Evolutionary conservation across 1,140 invertebrate species (phyloP), one percentile per base, ranked within the genome.

Genomic region (Frieseomelitta varia): DNA sequence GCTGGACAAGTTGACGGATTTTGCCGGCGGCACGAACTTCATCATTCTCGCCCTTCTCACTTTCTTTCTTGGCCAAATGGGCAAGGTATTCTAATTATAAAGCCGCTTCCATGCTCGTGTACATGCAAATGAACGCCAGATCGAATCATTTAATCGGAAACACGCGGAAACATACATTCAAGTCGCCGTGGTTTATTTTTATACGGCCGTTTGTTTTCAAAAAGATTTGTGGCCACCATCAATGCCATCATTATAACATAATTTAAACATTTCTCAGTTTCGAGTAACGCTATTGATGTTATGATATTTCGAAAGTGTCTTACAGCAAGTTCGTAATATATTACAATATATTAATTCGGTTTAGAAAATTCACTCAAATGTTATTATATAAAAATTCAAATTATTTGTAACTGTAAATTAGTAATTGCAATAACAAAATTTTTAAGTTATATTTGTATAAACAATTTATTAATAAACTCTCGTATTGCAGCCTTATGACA

Each of bases 1-100:
- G 94, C 96, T 97, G 95, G 98, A 99, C 91, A 98, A 98, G 95
- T 94, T 99, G 24, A 98, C 98, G 1, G 98, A 99, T 94, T 98
- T 99, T 95, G 98, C 98, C 81, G 98, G 98, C 14, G 98, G 98
- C 79, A 97, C 97, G 69, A 99, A 98, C 94, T 99, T 99, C 93
- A 98, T 98, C 84, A 97, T 98, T 65, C 95, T 98, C 79, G 98
- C 98, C 21, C 92, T 98, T 74, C 94, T 98, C 11, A 98, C 98
- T 11, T 98, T 98, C 94, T 97, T 97, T 89, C 95, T 98, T 17
- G 97, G 97, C 30, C 97, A 98, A 96, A 97, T 97, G 75, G 95
- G 96, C 69, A 97, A 97, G 95, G 96, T 96, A 30, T 58, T 71
- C 78, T 77, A 74, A 89, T 79, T 56, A 67, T 86, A 84, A 77